These are phyloP conservation scores for Falcaria lacertinaria DNA, from an alignment of 2,888 invertebrate species.

Conservation along the genomic window DNA sequence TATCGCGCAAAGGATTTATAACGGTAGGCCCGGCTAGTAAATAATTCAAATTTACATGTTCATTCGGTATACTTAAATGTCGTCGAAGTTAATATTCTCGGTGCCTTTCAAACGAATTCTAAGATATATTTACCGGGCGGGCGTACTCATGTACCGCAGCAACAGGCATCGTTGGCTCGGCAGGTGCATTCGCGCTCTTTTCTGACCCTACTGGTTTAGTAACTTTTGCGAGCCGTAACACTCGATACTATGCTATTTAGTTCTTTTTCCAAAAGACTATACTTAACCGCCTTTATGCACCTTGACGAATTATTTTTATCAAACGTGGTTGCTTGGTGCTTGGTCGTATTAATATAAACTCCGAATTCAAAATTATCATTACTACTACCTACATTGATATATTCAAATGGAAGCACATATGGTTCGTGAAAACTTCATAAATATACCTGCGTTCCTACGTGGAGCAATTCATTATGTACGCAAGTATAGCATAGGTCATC, in stretches of 20 bases:
- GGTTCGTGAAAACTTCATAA: not conserved
- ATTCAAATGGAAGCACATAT: not conserved
- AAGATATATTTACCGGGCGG: too few relatives aligned
- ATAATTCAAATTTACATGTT: too few relatives aligned
- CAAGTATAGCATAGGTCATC: conserved; percentile 61
- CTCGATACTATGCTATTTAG: conserved; percentile 6
- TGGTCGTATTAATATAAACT: not conserved
- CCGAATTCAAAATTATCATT: too few relatives aligned
- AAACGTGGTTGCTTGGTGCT: not conserved
- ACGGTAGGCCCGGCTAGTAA: too few relatives aligned
- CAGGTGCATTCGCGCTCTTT: conserved; percentile 44
- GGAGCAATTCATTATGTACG: conserved; percentile 58
- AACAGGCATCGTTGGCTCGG: conserved; percentile 15
- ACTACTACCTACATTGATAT: too few relatives aligned
- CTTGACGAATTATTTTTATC: not conserved
- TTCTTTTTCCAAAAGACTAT: not conserved
- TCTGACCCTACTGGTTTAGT: conserved; percentile 35
- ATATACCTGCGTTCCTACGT: conserved; percentile 7
- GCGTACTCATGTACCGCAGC: too few relatives aligned
- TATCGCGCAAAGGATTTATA: too few relatives aligned
- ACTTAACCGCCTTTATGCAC: not conserved
- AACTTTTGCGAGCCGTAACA: conserved; percentile 21
- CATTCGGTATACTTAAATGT: too few relatives aligned
- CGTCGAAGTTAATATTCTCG: too few relatives aligned
- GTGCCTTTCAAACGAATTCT: too few relatives aligned